A percentile compares a stretch with the other conserved stretches of the same genome.
These are phyloP conservation scores for Ephestia elutella DNA, from an alignment of 1,140 invertebrate species.

Conservation along the genomic window DNA sequence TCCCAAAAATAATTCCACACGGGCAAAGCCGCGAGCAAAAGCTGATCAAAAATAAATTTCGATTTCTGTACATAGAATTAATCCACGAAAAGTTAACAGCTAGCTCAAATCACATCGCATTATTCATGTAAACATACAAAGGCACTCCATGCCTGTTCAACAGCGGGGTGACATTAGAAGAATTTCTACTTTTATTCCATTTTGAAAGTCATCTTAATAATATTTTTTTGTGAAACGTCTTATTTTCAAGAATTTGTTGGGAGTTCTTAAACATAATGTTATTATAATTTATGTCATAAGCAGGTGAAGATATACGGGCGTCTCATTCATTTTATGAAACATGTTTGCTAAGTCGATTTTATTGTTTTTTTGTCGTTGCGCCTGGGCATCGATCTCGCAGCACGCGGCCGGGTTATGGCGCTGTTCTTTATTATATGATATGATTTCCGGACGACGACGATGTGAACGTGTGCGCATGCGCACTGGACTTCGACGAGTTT, in stretches of 20 bases:
- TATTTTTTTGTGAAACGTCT: slow-evolving; percentile 58
- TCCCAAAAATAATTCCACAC: no score
- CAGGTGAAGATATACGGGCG: slow-evolving; percentile 70
- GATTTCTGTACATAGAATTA: neutral
- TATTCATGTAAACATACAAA: slow-evolving; percentile 50
- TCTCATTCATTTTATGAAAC: slow-evolving; percentile 55
- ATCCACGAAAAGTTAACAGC: slow-evolving; percentile 9
- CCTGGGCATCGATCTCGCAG: slow-evolving; percentile 66
- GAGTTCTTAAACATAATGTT: slow-evolving; percentile 68
- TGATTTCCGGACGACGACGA: slow-evolving; percentile 54
- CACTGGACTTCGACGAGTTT: neutral
- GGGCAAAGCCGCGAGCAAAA: no score
- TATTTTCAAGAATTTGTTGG: slow-evolving; percentile 69
- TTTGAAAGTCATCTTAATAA: slow-evolving; percentile 50
- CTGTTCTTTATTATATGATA: slow-evolving; percentile 61
- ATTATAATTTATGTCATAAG: slow-evolving; percentile 73
- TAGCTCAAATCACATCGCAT: slow-evolving; percentile 39
- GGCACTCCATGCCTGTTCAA: slow-evolving; percentile 31
- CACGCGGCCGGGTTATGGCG: slow-evolving; percentile 59
- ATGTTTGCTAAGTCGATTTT: slow-evolving; percentile 60
- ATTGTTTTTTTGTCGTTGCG: slow-evolving; percentile 62
- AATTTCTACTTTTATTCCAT: slow-evolving; percentile 50
- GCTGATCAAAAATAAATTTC: neutral
- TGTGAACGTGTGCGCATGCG: neutral
- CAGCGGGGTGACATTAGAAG: slow-evolving; percentile 44